Base-by-base conservation (phyloP, 1,140 invertebrate genomes). In the Aphaenogaster floridana region DNA sequence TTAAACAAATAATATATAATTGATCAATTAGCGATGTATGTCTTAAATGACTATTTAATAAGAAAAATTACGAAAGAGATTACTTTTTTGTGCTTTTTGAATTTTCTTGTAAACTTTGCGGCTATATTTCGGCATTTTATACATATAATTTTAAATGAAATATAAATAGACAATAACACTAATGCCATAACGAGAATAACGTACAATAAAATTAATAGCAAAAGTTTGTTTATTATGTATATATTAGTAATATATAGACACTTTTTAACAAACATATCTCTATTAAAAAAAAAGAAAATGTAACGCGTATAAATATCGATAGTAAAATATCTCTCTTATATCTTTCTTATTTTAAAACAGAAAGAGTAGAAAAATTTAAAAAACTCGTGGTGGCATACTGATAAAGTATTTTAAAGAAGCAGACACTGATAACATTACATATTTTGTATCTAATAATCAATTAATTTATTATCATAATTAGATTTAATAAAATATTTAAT, bases 401-500 rank as follows among this genome's bases (percentile, higher is more conserved):
- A 71, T 69, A 21, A 68, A 1, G 42, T 11, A 2, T 7, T 28
- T 54, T 34, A 15, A 28, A 72, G 1, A 11, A 69, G 21, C 21
- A 48, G 13, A 48, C 39, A 74, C 8, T 54, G 4, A 39, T 39
- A 74, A 54, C 5, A 17, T 74, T 42, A 28, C 4, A 28, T 11
- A 42, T 48, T 28, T 48, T 17, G 9, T 63, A 13, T 6, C 2
- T 39, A 66, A 80, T n/a, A 39, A 66, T 34, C 17, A 1, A 57
- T 57, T 42, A 69, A 68, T 52, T 68, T 69, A 69, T 48, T 54
- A 69, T 57, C 8, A 54, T 54, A 69, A 69, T 81, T 34, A 48
- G 6, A 50, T 17, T 28, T 6, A 48, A 34, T 54, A 3, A 69
- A 52, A 71, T 9, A 17, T 50, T 0, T 17, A 11, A 83, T 74